Evolutionary conservation across 2,797 vertebrate species (phyloP).

Genomic region (Chrosomus eos): DNA sequence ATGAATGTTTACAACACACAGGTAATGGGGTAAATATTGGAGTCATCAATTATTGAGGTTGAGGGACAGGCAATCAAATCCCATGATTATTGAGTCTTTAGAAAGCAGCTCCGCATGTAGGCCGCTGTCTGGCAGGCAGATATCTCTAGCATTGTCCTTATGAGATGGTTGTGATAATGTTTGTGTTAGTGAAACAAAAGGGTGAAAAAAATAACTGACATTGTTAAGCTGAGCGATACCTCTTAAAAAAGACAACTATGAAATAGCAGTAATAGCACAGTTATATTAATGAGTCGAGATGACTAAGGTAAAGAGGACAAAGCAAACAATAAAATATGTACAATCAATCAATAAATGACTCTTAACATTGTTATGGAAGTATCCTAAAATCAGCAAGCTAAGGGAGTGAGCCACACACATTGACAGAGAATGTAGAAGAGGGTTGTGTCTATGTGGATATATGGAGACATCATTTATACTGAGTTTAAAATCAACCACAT

Average conservation of each 20-base stretch:
- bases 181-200: slow-evolving; percentile 60
- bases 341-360: slow-evolving; percentile 53
- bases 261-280: neutral
- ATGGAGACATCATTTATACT: slow-evolving; percentile 73
- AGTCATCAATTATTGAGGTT: slow-evolving; percentile 91
- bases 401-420: slow-evolving; percentile 60
- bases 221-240: slow-evolving; percentile 65
- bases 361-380: slow-evolving; percentile 61
- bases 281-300: neutral
- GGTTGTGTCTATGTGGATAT: slow-evolving; percentile 56
- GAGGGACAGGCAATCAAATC: slow-evolving; percentile 87
- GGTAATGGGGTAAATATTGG: slow-evolving; percentile 96
- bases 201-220: slow-evolving; percentile 70
- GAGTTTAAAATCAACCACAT: slow-evolving; percentile 67
- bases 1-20: slow-evolving; percentile 94
- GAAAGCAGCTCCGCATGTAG: slow-evolving; percentile 74
- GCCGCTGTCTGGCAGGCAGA: slow-evolving; percentile 67
- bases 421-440: slow-evolving; percentile 59
- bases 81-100: slow-evolving; percentile 85
- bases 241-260: neutral
- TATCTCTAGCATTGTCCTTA: slow-evolving; percentile 51
- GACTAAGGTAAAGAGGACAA: neutral
- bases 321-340: neutral
- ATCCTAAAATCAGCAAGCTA: slow-evolving; percentile 62
- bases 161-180: slow-evolving; percentile 70